Evolutionary conservation across 2,888 invertebrate genomes (phyloP), one percentile per base, ranked within the genome.

Genomic region (Mesochorus sp.): DNA sequence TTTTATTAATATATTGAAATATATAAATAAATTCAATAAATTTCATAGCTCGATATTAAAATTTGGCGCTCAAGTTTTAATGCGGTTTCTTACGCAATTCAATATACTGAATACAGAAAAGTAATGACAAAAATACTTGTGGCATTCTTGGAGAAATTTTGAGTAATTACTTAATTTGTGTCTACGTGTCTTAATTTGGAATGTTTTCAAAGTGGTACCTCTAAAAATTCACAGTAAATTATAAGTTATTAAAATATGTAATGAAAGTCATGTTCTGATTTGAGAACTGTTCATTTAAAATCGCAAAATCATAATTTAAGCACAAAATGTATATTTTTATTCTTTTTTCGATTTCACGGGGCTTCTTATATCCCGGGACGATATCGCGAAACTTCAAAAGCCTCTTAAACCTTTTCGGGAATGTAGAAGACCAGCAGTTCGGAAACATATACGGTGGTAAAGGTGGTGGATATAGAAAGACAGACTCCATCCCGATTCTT

Each of bases 311-410:
- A 21, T 12, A 19, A 6, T 37, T 81, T 72, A 61, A 81, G 53
- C 77, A n/a, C 80, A 79, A 83, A 84, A 71, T 61, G 39, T 62
- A n/a, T 31, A 31, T 47, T 62, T 14, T n/a, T 62, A 6, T 55
- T 49, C 42, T 64, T 51, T 31, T 12, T 37, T 61, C 55, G 57
- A 79, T 76, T 77, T 74, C 51, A 59, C 80, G 78, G 51, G 74
- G 55, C 80, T 74, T 53, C 3, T 57, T 68, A 68, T 21, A 61
- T n/a, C n/a, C n/a, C n/a, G 61, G 78, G 55, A 67, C 79, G 84
- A 80, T 81, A 85, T 85, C 79, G 72, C 66, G 42, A 82, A 77
- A 85, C 79, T 85, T 86, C 57, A 80, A 78, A 82, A 83, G 77
- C 83, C 81, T 82, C 80, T 42, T 24, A 34, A 62, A 73, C 59